Base-by-base conservation (phyloP, 1,140 invertebrate genomes). In the Acromyrmex echinatior region DNA sequence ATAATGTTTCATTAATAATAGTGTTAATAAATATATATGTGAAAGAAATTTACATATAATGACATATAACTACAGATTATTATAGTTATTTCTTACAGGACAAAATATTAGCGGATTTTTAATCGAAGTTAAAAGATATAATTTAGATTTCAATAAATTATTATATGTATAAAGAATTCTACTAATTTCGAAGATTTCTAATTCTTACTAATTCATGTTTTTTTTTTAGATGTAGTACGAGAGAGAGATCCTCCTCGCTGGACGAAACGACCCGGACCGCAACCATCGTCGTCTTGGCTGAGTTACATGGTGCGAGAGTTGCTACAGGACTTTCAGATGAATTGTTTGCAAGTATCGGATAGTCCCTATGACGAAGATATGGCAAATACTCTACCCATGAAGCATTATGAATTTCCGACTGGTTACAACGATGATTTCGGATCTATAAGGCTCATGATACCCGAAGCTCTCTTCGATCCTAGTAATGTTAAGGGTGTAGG, bases 341-440 rank as follows among this genome's bases (percentile, higher is more conserved):
- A 97, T 87, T 97, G 97, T 12, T 95, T 98, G 14, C 97, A 98
- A 95, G 97, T 99, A 16, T 97, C 97, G n/a, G 98, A 99, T 92
- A 96, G 96, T 31, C 97, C 97, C 0, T 98, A 97, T 93, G 98
- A 99, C 92, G 97, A 98, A 93, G 97, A 98, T 25, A 94, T 96
- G 16, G 98, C 98, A 1, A 97, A 98, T 10, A 97, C 97, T 74
- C 97, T 99, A 91, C 99, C 99, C 0, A 97, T 97, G 56, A 96
- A 97, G 39, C 98, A 98, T 94, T 99, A 99, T 95, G 98, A 99
- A 95, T 99, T 99, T 95, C 98, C 99, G 0, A 98, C 98, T 93
- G 99, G 99, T 0, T 99, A 98, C 94, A 98, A 99, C 94, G 97
- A 98, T 94, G 99, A 99, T 94, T 99, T 99, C 94, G 97, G 98